Base-by-base conservation (phyloP, 2,113 vertebrate species). In the Bos indicus region DNA sequence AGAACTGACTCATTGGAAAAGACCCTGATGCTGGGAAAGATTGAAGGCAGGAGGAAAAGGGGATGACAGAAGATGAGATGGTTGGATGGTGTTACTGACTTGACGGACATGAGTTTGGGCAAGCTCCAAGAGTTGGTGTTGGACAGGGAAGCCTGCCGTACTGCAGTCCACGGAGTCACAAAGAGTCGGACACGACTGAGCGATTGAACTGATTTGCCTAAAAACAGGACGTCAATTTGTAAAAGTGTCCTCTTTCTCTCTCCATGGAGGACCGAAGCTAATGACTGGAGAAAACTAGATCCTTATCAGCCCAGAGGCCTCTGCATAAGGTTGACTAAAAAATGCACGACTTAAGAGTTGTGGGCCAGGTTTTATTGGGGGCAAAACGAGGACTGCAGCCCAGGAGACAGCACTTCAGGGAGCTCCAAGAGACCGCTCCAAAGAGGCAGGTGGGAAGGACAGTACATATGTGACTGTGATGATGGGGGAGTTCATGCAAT, bases 401-500 rank as follows among this genome's bases (percentile, higher is more conserved):
- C 71, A 43, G 71, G 36, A 43, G 71, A 14, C 71, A 77, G 71
- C 46, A 8, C 46, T 5, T 51, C 78, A 19, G 78, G 13, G 4
- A 30, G 78, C 26, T 81, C 46, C 19, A 10, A 81, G 78, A 30
- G 46, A 7, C 23, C 3, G 71, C 12, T 26, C 71, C 36, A 2
- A 43, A 77, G 36, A 43, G 23, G 36, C 0, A 14, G 36, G 71
- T 21, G 71, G 36, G 71, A 2, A 26, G 71, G 71, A 2, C 6
- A 13, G 36, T 74, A 2, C 2, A 3, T 14, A 1, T 2, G 71
- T 25, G 36, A 26, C 25, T 2, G 23, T 3, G 23, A 14, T 1
- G 36, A 7, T 6, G 36, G 11, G 6, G 36, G 36, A 3, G 6
- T 43, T 19, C 23, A 43, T 25, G 71, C 36, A 7, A 25, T 77